phyloP scores from a whole-genome alignment of 2,888 invertebrate genomes.

The Aporophyla nigra region DNA sequence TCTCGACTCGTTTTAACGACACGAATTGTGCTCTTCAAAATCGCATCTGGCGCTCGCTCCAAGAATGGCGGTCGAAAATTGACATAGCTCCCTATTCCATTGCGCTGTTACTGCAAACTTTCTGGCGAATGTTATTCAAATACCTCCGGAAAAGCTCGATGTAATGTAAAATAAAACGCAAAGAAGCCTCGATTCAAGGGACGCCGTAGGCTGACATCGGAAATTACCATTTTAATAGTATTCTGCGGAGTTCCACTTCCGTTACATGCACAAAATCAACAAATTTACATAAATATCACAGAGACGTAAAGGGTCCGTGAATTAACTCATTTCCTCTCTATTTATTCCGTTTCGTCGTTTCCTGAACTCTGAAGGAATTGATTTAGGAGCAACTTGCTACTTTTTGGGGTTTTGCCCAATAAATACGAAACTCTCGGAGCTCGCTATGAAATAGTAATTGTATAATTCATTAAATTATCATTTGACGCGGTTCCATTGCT shows the following conservation, averaged over 20 bases:
- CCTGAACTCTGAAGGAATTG: slow-evolving; percentile 22
- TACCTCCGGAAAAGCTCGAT: slow-evolving; percentile 37
- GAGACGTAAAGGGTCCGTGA: slow-evolving; percentile 26
- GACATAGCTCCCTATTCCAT: slow-evolving; percentile 45
- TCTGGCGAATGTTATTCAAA: slow-evolving; percentile 32
- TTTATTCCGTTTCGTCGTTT: slow-evolving; percentile 30
- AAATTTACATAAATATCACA: slow-evolving; percentile 60
- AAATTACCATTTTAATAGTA: slow-evolving; percentile 68
- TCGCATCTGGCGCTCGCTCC: slow-evolving; percentile 38
- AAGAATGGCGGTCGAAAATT: slow-evolving; percentile 26
- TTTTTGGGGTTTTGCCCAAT: slow-evolving; percentile 20
- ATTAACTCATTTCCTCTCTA: slow-evolving; percentile 30
- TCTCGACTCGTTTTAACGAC: slow-evolving; percentile 39
- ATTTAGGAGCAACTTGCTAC: slow-evolving; percentile 15
- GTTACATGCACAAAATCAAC: slow-evolving; percentile 62
- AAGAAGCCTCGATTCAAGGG: slow-evolving; percentile 20
- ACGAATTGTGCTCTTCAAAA: slow-evolving; percentile 43
- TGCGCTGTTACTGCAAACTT: slow-evolving; percentile 37
- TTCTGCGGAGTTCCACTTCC: slow-evolving; percentile 59
- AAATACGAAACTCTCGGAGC: slow-evolving; percentile 27
- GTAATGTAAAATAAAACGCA: slow-evolving; percentile 56
- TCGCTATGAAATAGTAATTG: slow-evolving; percentile 35
- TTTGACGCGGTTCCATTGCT: slow-evolving; percentile 36
- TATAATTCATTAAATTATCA: slow-evolving; percentile 28
- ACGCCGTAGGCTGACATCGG: slow-evolving; percentile 36